phyloP scores from a whole-genome alignment of 2,113 vertebrate species.

The Indicator maculatus region DNA sequence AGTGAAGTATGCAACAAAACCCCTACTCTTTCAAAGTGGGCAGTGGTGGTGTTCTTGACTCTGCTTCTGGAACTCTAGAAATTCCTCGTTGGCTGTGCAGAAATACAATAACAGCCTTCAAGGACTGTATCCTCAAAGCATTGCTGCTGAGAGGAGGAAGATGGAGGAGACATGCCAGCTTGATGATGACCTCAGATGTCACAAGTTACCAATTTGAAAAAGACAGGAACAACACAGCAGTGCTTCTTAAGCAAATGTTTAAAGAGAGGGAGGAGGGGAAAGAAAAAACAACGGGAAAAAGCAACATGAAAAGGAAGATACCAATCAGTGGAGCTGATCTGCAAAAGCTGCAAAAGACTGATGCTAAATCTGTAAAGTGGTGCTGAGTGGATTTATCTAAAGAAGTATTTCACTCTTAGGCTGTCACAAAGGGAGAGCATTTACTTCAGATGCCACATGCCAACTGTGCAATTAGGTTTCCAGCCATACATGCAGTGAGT shows the following conservation, averaged over 20 bases:
- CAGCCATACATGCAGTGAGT: neutral
- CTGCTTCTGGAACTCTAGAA: neutral
- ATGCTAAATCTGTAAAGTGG: conserved; percentile 24
- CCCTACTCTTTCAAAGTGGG: neutral
- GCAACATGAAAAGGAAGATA: neutral
- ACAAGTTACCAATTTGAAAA: conserved; percentile 43
- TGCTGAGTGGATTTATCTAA: conserved; percentile 26
- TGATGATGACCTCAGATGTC: conserved; percentile 36
- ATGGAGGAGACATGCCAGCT: conserved; percentile 30
- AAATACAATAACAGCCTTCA: neutral
- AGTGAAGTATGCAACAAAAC: neutral
- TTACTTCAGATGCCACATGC: conserved; percentile 33
- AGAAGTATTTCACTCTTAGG: conserved; percentile 25
- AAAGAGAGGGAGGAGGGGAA: neutral
- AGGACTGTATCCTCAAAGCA: neutral
- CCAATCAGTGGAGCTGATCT: neutral
- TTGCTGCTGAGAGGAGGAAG: conserved; percentile 25
- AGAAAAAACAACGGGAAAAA: neutral
- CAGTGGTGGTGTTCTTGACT: neutral
- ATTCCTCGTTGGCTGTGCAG: neutral
- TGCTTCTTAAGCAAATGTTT: conserved; percentile 10
- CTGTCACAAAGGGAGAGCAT: conserved; percentile 23
- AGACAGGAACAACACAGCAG: neutral
- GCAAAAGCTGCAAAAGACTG: conserved; percentile 17
- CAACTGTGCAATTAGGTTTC: conserved; percentile 30